Conservation (phyloP, 2,113 vertebrate genomes). For the Pseudopipra pipra region DNA sequence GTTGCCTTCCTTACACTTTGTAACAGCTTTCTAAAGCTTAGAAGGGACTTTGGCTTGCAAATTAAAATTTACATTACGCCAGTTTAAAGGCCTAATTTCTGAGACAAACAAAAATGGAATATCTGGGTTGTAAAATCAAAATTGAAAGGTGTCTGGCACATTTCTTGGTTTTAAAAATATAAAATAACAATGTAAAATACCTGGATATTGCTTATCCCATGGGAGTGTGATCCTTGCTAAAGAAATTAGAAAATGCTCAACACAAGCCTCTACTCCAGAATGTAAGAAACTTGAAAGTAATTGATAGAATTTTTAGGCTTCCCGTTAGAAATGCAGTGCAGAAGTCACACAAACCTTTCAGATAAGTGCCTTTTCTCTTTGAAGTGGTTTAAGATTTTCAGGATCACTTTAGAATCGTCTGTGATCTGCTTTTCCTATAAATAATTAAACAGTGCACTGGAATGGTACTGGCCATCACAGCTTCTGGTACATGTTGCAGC, state of each 20-base stretch:
- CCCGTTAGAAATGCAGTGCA: background rate
- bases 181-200: background rate
- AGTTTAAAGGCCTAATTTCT: background rate
- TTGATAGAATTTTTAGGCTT: background rate
- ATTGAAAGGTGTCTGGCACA: background rate
- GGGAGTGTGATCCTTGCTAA: background rate
- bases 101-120: background rate
- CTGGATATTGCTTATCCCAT: background rate
- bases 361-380: background rate
- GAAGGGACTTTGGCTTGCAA: background rate
- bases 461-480: background rate
- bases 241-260: background rate
- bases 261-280: no score
- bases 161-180: background rate
- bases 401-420: background rate
- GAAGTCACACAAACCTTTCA: background rate
- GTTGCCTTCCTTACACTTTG: accelerated
- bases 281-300: background rate
- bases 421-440: background rate
- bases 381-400: background rate
- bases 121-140: background rate
- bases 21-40: background rate
- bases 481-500: background rate
- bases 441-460: background rate
- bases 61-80: background rate